Conservation (phyloP, 1,140 invertebrate species). For the Drosophila arawakana region DNA sequence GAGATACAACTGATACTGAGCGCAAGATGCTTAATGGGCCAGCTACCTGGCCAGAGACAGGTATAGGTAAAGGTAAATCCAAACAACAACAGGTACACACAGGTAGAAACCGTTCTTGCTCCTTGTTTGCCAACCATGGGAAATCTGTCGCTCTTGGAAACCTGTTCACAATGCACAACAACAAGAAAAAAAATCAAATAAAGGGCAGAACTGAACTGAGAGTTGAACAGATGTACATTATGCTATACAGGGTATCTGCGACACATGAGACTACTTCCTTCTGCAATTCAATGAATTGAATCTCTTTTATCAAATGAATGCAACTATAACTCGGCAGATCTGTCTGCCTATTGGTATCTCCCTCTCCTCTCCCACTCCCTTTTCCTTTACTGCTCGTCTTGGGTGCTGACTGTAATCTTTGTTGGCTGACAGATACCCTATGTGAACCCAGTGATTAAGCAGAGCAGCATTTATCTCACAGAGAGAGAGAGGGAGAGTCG, state of each 20-base stretch:
- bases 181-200: neutral
- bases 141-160: conserved; percentile 56
- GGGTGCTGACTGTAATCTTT: conserved; percentile 27
- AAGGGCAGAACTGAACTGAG: conserved; percentile 35
- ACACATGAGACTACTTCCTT: conserved; percentile 48
- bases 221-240: conserved; percentile 53
- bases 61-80: conserved; percentile 54
- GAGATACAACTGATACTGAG: conserved; percentile 5
- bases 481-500: neutral
- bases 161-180: neutral
- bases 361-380: conserved; percentile 7
- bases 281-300: conserved; percentile 57
- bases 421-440: conserved; percentile 29
- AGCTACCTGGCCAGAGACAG: conserved; percentile 43
- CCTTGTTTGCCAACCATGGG: conserved; percentile 74
- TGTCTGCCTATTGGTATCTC: conserved; percentile 13
- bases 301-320: conserved; percentile 52
- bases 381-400: neutral
- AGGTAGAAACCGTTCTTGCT: conserved; percentile 56
- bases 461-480: neutral
- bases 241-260: neutral
- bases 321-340: neutral
- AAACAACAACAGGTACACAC: conserved; percentile 36
- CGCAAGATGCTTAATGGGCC: conserved; percentile 73
- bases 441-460: conserved; percentile 10